A percentile compares a stretch with the other conserved stretches of the same genome.
These are phyloP conservation scores for Rhadina sibilatrix DNA, from an alignment of 2,113 vertebrate species.

Conservation along the genomic window DNA sequence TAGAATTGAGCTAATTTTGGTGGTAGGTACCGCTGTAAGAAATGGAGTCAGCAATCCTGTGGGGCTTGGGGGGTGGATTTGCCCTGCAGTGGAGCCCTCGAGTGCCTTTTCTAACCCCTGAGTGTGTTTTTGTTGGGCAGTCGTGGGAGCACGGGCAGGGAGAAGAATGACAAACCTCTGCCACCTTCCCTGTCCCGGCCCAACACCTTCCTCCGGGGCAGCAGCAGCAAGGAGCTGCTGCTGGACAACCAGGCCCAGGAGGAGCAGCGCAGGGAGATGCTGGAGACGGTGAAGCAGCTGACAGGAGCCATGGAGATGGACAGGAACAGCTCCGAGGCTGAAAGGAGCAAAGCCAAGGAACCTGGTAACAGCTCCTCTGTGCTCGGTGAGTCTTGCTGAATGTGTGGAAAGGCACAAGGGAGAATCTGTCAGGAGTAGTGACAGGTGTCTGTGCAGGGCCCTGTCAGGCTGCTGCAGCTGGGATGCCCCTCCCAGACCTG, in stretches of 20 bases:
- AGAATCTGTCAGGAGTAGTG: not conserved
- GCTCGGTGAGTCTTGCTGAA: not conserved
- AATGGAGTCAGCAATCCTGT: accelerated
- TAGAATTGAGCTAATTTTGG: not conserved
- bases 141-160: constrained; percentile 82
- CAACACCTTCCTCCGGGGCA: constrained; percentile 76
- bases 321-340: constrained; percentile 67
- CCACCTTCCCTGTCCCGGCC: constrained; percentile 72
- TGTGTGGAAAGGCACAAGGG: not conserved
- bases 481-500: not conserved
- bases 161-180: constrained; percentile 88
- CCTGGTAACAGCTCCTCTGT: constrained; percentile 66
- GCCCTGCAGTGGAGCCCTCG: accelerated
- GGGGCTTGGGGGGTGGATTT: not conserved
- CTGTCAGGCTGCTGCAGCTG: not conserved
- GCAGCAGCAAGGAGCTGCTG: constrained; percentile 88
- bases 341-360: constrained; percentile 78
- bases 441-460: not conserved
- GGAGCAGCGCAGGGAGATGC: constrained; percentile 81
- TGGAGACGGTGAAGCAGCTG: constrained; percentile 80
- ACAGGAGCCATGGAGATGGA: constrained; percentile 80
- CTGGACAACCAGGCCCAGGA: constrained; percentile 81
- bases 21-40: not conserved
- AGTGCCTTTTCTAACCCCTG: accelerated
- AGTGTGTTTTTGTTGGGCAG: not conserved